Evolutionary conservation across 2,888 invertebrate genomes (phyloP), one percentile per base, ranked within the genome.

Genomic region (Drosophila quinaria): DNA sequence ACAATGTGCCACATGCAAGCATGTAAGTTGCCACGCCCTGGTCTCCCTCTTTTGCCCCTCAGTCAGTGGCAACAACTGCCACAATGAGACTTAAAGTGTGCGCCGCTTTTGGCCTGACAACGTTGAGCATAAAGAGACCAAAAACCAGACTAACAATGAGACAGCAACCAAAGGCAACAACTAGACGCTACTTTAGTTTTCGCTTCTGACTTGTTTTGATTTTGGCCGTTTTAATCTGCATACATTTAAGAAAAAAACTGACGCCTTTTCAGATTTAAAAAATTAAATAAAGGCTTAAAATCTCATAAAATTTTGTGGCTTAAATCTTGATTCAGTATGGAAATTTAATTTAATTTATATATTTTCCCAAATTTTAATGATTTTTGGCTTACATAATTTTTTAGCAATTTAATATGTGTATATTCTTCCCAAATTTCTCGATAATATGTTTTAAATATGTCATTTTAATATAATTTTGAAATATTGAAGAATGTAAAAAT

Each of bases 1-100:
- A 70, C 70, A 77, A 44, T 78, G 76, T 61, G 74, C 54, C 59
- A 70, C 59, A 51, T 55, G 52, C 42, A 33, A 47, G 51, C 42
- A 33, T 51, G 51, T 64, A 78, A 67, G 78, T 64, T 64, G 78
- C 70, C 59, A 70, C 80, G 62, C 80, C 80, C 70, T 47, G 70
- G 25, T 50, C 39, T 15, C n/a, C 44, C 42, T 19, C 44, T 46
- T 41, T 61, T 44, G 17, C 51, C 56, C 44, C 11, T 44, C 13
- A 3, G 22, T 3, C 44, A 13, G 44, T 44, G 44, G 44, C 44
- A 68, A 55, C 50, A 68, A 68, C 49, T 46, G 52, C 17, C 56
- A 72, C 80, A 80, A 72, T 63, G 59, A 42, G 61, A 64, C 69
- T 71, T 60, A 61, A 80, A 80, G 59, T 64, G 72, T 72, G 68